Evolutionary conservation across 2,113 vertebrate genomes (phyloP), one percentile per base, ranked within the genome.

Genomic region (Dicrurus megarhynchus): DNA sequence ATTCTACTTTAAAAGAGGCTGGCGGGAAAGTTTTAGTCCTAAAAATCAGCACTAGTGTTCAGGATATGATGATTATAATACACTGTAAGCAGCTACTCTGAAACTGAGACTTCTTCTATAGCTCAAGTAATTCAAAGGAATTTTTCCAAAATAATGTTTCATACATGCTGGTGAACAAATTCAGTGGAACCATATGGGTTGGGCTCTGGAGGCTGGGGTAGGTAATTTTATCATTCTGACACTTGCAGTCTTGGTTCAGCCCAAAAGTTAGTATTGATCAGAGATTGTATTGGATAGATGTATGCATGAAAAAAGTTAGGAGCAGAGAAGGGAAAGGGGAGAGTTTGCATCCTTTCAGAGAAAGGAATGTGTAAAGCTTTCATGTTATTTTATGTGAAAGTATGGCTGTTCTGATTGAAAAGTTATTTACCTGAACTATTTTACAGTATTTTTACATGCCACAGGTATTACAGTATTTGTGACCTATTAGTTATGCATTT

Each of bases 41-140:
- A 84, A 59, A 96, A 97, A 90, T 95, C 49, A 78, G 60, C 15
- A 11, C 73, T 55, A 26, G 74, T 61, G 7, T 95, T 93, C 52
- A 65, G 57, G n/a, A 52, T 79, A 86, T 33, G 41, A 52, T 90
- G 22, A 86, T 78, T 82, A 24, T 78, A 71, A 71, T 84, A 57
- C 4, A 7, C 60, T 61, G 7, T 47, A 78, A 91, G 64, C 87
- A 87, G 53, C 57, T 95, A 17, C 39, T 90, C 46, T 84, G 49
- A 81, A 93, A 79, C 21, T 18, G 41, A 87, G 71, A 32, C 63
- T 50, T 89, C 24, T 59, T 88, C 47, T 64, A 37, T 75, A 30
- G 60, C 56, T 89, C 33, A 84, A 67, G 47, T 79, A 89, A 67
- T 89, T 79, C 5, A 69, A 27, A 84, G 9, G 27, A 44, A 15